Evolutionary conservation across 2,113 vertebrate species (phyloP).

Genomic region (Nettapus auritus): DNA sequence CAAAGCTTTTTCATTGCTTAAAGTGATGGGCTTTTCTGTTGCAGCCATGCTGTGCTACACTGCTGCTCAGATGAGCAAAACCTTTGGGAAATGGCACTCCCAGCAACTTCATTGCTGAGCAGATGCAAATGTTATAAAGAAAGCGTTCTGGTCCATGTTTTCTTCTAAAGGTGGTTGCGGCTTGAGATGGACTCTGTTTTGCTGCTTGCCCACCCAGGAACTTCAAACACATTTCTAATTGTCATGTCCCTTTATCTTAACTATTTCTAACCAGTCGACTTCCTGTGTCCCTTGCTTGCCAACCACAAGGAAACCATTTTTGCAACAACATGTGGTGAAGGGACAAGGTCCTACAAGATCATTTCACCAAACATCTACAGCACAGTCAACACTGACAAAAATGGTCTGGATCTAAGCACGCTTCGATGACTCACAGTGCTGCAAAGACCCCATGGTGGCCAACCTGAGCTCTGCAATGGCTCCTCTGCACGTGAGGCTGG

Average conservation of each 20-base stretch:
- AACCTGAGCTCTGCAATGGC: neutral
- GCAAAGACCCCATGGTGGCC: neutral
- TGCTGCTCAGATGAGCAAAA: neutral
- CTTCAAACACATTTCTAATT: neutral
- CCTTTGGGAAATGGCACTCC: neutral
- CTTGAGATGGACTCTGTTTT: neutral
- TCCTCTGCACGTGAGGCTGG: accelerated
- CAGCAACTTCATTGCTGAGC: neutral
- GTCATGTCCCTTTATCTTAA: accelerated
- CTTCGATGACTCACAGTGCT: too few relatives aligned
- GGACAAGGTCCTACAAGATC: neutral
- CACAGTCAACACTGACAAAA: neutral
- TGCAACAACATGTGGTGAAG: neutral
- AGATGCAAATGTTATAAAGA: neutral
- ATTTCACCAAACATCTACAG: neutral
- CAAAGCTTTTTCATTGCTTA: neutral
- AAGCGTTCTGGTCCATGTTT: neutral
- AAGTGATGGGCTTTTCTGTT: neutral
- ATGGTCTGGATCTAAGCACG: neutral
- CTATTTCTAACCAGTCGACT: neutral
- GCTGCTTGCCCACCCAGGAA: neutral
- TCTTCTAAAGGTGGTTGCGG: neutral
- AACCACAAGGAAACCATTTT: neutral
- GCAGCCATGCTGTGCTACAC: neutral
- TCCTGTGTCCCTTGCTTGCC: neutral